These are phyloP conservation scores for Cavia aperea DNA, from an alignment of 2,113 vertebrate species.

Conservation along the genomic window DNA sequence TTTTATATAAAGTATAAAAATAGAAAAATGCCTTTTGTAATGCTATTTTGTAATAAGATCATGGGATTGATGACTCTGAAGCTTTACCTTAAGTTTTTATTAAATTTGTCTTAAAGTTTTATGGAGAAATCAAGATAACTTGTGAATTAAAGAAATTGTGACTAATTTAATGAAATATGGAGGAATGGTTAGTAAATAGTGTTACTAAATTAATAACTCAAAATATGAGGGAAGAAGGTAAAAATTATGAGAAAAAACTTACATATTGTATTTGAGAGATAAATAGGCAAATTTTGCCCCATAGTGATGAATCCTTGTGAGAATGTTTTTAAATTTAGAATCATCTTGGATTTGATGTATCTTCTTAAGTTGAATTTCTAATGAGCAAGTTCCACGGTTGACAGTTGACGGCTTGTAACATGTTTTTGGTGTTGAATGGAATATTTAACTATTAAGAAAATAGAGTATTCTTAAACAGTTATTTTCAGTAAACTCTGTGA, in stretches of 20 bases:
- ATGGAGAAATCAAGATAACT: background rate
- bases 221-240: background rate
- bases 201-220: background rate
- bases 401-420: background rate
- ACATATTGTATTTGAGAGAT: background rate
- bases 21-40: background rate
- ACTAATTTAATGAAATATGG: slow-evolving; percentile 4
- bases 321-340: background rate
- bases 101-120: background rate
- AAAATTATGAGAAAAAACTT: slow-evolving; percentile 4
- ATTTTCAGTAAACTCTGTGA: background rate
- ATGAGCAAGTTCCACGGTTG: background rate
- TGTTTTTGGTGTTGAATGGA: background rate
- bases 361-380: background rate
- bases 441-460: background rate
- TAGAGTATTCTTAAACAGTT: background rate
- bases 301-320: background rate
- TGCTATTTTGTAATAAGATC: background rate
- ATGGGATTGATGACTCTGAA: background rate
- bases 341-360: background rate
- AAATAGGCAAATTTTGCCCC: background rate
- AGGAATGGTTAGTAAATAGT: background rate
- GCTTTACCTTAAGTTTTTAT: slow-evolving; percentile 18
- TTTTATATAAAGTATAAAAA: background rate
- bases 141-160: slow-evolving; percentile 19